Evolutionary conservation across 2,113 vertebrate species (phyloP), one percentile per base, ranked within the genome.

Genomic region (Cyphomyrus discorhynchus): DNA sequence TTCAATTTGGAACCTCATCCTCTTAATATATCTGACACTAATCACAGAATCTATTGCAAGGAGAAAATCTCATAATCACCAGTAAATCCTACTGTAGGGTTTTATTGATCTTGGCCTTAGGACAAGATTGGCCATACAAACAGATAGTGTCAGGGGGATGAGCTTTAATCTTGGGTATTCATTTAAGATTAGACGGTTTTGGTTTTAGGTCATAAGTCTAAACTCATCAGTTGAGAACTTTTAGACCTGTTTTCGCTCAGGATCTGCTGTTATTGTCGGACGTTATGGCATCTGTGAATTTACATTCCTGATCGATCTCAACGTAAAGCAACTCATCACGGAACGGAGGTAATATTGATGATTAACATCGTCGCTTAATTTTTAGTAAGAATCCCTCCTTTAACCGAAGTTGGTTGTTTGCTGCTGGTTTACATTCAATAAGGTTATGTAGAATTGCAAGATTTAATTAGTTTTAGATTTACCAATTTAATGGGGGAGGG

Each of bases 401-500:
- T 77, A 77, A 77, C 35, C 8, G 15, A 39, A 8, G 13, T 39
- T 19, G 5, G 31, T 80, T 80, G 35, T 42, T 42, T 80, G 74
- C 74, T 42, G 15, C 9, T 42, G 74, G 42, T 88, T 86, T 49
- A 80, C 24, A 49, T 84, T 58, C n/a, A 84, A 31, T 87, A 27
- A 86, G 87, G 27, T 87, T 66, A 66, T 92, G 87, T 91, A 90
- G 93, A 95, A 92, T 89, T 82, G 56, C 87, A 91, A 93, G 93
- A 93, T 93, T 94, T 93, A 90, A 94, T 95, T 93, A 94, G 92
- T 92, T 91, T 92, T 91, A 91, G 91, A 94, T 91, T 91, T 91
- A 90, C 62, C 90, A 89, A 92, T 31, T 87, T 39, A 27, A 49
- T 50, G 13, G 46, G 21, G 21, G 6, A 19, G 53, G 87, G 88